Evolutionary conservation across 2,113 vertebrate genomes (phyloP), one percentile per base, ranked within the genome.

Genomic region (Lanius collurio): DNA sequence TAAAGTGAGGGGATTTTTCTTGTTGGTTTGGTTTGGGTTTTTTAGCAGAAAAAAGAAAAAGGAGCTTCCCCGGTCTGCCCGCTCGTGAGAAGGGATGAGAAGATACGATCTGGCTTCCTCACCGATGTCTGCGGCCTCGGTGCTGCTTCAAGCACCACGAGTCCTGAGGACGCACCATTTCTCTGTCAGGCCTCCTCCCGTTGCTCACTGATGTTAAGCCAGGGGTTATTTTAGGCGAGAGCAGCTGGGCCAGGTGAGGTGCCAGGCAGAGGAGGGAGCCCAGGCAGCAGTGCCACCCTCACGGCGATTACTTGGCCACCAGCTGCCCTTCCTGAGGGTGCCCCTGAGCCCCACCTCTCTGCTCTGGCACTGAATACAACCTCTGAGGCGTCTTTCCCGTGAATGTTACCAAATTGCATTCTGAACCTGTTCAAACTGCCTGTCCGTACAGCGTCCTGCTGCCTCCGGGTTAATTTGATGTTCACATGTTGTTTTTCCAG

Each of bases 321-420:
- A 23, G 47, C 71, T 56, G 56, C 42, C 33, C 14, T 35, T 69
- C 55, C 55, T 7, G 63, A n/a, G 35, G 6, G 10, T 64, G 26
- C 11, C 20, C 26, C 73, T 3, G 10, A 37, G 47, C 68, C 15
- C 49, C 49, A 55, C 30, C 14, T 30, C 33, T 9, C 17, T 1
- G 6, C 63, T 42, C 49, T 1, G 41, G 7, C 12, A 4, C 6
- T 64, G 60, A 1, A 1, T 2, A 1, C 73, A 7, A 8, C 16
- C 60, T 74, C 23, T 0, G 44, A 69, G 76, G 14, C 1, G 4
- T 11, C 55, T 46, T 78, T 37, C 31, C 23, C 1, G 4, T 39
- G 3, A 28, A 11, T 70, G 67, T 21, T 8, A 50, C 12, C 39
- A 1, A 46, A 12, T 8, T 12, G 28, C 39, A 15, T 62, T 42